phyloP scores from a whole-genome alignment of 2,113 vertebrate genomes.

The Pterocles burchelli region DNA sequence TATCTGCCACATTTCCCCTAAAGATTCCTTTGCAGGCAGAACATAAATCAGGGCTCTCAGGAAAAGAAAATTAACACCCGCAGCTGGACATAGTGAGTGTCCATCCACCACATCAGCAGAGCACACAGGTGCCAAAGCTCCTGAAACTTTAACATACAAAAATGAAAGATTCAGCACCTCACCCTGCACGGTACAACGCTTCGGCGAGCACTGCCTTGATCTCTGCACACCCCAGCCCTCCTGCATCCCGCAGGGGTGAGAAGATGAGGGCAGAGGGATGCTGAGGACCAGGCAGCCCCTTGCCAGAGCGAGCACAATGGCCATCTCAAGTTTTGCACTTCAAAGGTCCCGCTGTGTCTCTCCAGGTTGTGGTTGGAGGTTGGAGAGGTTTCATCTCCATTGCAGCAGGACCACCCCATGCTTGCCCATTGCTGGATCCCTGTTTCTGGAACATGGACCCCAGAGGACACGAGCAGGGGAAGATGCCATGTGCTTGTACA shows the following conservation, averaged over 20 bases:
- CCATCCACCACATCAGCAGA: neutral
- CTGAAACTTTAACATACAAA: neutral
- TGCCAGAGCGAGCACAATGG: neutral
- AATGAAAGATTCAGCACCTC: neutral
- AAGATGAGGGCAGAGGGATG: neutral
- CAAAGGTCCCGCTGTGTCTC: neutral
- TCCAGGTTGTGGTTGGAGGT: neutral
- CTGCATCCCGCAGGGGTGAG: neutral
- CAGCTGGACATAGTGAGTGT: too few relatives aligned
- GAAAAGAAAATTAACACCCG: neutral
- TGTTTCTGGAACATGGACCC: neutral
- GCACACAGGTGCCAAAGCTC: neutral
- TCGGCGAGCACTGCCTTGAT: neutral
- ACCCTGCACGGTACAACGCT: neutral
- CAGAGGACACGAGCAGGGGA: neutral
- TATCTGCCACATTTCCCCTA: neutral
- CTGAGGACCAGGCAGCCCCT: neutral
- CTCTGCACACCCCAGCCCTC: neutral
- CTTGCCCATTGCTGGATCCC: neutral
- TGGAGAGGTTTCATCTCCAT: neutral
- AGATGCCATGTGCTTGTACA: fast-evolving
- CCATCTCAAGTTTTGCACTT: neutral
- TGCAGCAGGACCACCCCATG: neutral
- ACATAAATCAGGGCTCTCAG: neutral
- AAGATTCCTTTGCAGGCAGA: neutral